A percentile compares a stretch with the other conserved stretches of the same genome.
phyloP scores from a whole-genome alignment of 2,888 invertebrate species.

The Perdita meconis region DNA sequence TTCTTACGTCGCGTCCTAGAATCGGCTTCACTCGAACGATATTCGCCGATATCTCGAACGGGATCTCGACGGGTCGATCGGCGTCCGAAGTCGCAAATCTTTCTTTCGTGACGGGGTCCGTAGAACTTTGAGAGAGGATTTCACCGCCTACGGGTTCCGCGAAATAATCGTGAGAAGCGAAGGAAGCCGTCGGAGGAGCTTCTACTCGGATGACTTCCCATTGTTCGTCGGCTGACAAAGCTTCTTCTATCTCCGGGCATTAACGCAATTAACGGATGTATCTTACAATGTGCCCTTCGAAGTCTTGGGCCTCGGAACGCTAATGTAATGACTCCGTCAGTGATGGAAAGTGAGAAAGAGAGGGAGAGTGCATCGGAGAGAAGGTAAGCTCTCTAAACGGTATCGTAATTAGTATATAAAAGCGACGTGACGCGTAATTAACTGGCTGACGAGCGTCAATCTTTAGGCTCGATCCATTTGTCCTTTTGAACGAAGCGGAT shows the following conservation, averaged over 20 bases:
- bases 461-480: conserved; percentile 44
- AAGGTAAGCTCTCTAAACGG: conserved; percentile 33
- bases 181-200: conserved; percentile 23
- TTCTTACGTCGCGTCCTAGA: too few relatives aligned
- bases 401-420: conserved; percentile 65
- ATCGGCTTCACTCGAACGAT: background rate
- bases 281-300: conserved; percentile 50
- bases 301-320: conserved; percentile 34
- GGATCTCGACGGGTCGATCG: background rate
- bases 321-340: conserved; percentile 36
- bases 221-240: conserved; percentile 67
- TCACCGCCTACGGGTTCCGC: background rate
- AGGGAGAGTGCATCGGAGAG: background rate
- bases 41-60: background rate
- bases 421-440: conserved; percentile 53
- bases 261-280: conserved; percentile 68
- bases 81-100: conserved; percentile 1
- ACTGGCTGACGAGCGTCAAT: conserved; percentile 37
- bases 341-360: conserved; percentile 13
- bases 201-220: conserved; percentile 42
- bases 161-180: conserved; percentile 59
- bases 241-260: conserved; percentile 60
- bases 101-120: background rate
- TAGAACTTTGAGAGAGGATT: background rate
- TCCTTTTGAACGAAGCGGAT: conserved; percentile 32